Evolutionary conservation across 1,140 invertebrate genomes (phyloP).

Genomic region (Aphaenogaster floridana): DNA sequence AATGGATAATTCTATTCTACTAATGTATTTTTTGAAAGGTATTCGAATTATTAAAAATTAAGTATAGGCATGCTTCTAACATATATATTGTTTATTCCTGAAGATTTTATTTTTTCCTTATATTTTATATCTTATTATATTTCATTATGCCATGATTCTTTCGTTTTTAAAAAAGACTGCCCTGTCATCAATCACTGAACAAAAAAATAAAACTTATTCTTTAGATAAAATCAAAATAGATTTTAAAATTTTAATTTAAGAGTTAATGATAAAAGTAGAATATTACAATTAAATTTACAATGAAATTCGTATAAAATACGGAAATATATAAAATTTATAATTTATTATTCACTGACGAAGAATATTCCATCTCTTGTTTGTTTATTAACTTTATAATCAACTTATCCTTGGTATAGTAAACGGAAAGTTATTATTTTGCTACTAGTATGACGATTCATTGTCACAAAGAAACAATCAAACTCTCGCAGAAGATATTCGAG

Average conservation of each 20-base stretch:
- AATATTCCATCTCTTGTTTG: too few relatives aligned
- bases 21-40: neutral
- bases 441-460: neutral
- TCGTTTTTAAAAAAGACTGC: neutral
- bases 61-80: neutral
- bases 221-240: neutral
- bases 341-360: too few relatives aligned
- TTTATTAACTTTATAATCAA: neutral
- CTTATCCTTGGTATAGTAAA: neutral
- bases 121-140: neutral
- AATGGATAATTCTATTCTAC: neutral
- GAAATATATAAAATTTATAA: neutral
- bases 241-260: neutral
- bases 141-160: neutral
- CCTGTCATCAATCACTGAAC: neutral
- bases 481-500: conserved; percentile 62
- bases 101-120: neutral
- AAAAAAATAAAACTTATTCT: neutral
- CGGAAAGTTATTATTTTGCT: neutral
- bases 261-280: neutral
- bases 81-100: neutral
- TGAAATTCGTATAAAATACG: neutral
- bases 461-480: neutral
- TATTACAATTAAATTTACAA: neutral
- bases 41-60: neutral